Evolutionary conservation across 2,113 vertebrate genomes (phyloP).

Genomic region (Climacteris rufus): DNA sequence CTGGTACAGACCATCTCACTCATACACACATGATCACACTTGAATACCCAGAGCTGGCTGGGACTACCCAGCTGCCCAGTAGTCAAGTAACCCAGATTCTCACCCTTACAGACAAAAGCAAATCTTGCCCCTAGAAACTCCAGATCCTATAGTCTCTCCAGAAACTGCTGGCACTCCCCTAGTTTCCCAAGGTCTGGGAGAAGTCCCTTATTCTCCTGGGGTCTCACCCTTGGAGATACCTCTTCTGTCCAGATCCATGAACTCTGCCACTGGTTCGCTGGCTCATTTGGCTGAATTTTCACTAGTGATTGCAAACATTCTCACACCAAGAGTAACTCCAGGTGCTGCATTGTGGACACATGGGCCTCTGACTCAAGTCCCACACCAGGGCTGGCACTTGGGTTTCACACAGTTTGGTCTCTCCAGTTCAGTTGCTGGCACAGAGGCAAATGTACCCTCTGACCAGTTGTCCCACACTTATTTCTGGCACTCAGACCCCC

Average conservation of each 20-base stretch:
- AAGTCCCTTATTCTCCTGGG: background rate
- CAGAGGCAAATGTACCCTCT: background rate
- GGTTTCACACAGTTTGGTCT: background rate
- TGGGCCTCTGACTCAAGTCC: background rate
- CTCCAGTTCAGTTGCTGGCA: background rate
- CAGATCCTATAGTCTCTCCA: background rate
- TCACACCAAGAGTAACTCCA: background rate
- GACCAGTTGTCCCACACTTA: background rate
- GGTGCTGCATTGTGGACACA: background rate
- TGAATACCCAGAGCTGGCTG: background rate
- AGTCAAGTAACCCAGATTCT: background rate
- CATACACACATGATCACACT: background rate
- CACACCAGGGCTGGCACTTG: background rate
- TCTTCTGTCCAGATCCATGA: background rate
- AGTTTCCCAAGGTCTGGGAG: background rate
- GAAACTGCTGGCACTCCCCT: background rate
- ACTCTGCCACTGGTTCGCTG: rapidly evolving
- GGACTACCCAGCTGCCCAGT: background rate
- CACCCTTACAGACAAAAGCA: background rate
- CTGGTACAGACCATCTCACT: background rate
- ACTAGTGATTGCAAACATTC: background rate
- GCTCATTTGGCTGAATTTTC: background rate
- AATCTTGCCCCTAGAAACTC: background rate
- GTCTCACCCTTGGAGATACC: background rate
- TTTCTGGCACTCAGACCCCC: background rate